Conservation (phyloP, 2,888 invertebrate species). For the Sphaerophoria rueppellii region DNA sequence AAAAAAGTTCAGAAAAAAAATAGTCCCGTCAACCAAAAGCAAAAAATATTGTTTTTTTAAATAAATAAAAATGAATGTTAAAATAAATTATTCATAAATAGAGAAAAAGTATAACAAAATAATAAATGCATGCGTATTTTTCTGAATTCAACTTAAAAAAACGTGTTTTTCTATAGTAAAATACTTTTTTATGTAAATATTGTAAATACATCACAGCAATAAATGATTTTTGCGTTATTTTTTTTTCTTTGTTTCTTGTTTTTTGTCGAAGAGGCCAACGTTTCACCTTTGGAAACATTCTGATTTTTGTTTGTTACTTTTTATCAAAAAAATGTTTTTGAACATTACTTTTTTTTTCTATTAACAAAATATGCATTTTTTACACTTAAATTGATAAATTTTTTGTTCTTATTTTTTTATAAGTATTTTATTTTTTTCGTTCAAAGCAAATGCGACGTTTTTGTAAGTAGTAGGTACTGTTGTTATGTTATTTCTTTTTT, state of each 20-base stretch:
- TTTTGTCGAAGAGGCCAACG: constrained; percentile 75
- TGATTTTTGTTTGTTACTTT: constrained; percentile 63
- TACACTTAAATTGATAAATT: constrained; percentile 43
- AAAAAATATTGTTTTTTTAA: constrained; percentile 74
- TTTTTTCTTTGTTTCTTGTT: constrained; percentile 44
- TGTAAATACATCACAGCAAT: constrained; percentile 59
- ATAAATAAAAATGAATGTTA: constrained; percentile 75
- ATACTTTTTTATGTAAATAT: constrained; percentile 61
- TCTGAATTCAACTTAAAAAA: constrained; percentile 48
- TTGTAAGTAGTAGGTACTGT: constrained; percentile 69
- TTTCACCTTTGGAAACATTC: constrained; percentile 70
- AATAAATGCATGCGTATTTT: constrained; percentile 72
- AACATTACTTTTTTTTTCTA: constrained; percentile 27
- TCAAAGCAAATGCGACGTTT: constrained; percentile 67
- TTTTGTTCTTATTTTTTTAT: constrained; percentile 1
- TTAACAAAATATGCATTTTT: constrained; percentile 42
- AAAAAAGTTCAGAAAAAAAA: constrained; percentile 76
- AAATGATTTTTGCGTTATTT: constrained; percentile 47
- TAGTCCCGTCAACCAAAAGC: constrained; percentile 83
- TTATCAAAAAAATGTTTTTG: constrained; percentile 65
- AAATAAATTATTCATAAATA: constrained; percentile 74
- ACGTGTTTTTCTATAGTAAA: constrained; percentile 68
- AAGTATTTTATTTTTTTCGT: constrained; percentile 30
- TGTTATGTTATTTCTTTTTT: constrained; percentile 64
- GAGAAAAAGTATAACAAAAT: constrained; percentile 69